Conservation (phyloP, 2,113 vertebrate genomes). For the Cynoglossus semilaevis region DNA sequence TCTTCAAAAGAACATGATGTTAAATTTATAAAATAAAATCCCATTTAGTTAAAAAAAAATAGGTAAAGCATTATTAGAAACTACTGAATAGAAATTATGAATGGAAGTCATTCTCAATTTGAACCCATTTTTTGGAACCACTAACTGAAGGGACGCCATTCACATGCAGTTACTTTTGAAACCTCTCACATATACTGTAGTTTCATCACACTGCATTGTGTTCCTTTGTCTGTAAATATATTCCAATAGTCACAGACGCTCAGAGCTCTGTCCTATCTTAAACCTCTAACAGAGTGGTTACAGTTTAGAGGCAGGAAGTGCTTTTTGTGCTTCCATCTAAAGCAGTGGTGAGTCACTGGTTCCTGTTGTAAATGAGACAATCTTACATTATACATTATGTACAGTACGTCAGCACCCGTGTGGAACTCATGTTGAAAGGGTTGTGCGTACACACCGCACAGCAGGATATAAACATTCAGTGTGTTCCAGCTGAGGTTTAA, state of each 20-base stretch:
- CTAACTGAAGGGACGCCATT: too few species aligned
- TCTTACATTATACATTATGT: slow-evolving; percentile 54
- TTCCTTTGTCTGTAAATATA: too few species aligned
- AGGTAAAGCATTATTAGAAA: too few species aligned
- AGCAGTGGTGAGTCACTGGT: slow-evolving; percentile 47
- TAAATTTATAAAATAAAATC: too few species aligned
- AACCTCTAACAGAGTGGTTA: slow-evolving; percentile 10
- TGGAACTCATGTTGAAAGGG: slow-evolving; percentile 59
- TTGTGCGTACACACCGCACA: slow-evolving; percentile 42
- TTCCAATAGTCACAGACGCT: neutral
- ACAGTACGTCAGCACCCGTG: slow-evolving; percentile 56
- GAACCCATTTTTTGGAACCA: too few species aligned
- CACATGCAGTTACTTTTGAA: too few species aligned
- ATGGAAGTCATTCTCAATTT: too few species aligned
- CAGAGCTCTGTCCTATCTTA: neutral
- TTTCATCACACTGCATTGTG: too few species aligned
- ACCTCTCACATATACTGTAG: too few species aligned
- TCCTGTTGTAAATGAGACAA: slow-evolving; percentile 25
- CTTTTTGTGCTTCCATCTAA: slow-evolving; percentile 61
- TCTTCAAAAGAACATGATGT: too few species aligned
- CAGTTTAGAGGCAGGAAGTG: slow-evolving; percentile 21
- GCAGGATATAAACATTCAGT: slow-evolving; percentile 40
- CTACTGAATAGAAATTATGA: too few species aligned
- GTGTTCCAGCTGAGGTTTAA: slow-evolving; percentile 10
- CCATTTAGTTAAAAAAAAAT: too few species aligned